Conservation (phyloP, 2,888 invertebrate species). For the Polymixis flavicincta region DNA sequence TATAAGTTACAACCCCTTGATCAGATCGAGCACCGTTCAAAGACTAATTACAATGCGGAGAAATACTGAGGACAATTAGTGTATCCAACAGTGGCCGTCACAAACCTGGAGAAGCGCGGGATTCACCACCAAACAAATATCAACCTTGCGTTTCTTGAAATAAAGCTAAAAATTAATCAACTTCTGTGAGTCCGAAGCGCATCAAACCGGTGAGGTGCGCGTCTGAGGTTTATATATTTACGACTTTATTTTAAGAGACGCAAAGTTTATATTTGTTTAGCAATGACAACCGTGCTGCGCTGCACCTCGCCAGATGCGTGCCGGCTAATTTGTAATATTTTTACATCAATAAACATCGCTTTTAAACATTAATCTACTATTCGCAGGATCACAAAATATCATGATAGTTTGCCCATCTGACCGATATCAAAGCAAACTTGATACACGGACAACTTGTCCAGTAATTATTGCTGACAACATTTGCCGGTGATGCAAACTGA, state of each 20-base stretch:
- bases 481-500: background rate
- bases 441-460: background rate
- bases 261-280: background rate
- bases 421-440: background rate
- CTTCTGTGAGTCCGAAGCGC: background rate
- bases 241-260: background rate
- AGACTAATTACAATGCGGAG: background rate
- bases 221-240: background rate
- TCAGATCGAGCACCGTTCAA: constrained; percentile 30
- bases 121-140: constrained; percentile 5
- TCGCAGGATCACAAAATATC: background rate
- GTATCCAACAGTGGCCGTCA: background rate
- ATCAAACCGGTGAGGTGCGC: background rate
- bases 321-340: background rate
- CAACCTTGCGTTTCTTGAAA: background rate
- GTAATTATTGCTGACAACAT: background rate
- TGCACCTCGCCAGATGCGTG: background rate
- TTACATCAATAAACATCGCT: background rate
- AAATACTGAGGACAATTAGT: background rate
- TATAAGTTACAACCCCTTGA: background rate
- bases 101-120: background rate
- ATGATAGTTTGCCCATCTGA: background rate
- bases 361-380: background rate
- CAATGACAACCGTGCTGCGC: background rate
- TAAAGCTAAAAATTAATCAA: background rate